phyloP scores from a whole-genome alignment of 2,113 vertebrate species.

The Polypterus bichir region DNA sequence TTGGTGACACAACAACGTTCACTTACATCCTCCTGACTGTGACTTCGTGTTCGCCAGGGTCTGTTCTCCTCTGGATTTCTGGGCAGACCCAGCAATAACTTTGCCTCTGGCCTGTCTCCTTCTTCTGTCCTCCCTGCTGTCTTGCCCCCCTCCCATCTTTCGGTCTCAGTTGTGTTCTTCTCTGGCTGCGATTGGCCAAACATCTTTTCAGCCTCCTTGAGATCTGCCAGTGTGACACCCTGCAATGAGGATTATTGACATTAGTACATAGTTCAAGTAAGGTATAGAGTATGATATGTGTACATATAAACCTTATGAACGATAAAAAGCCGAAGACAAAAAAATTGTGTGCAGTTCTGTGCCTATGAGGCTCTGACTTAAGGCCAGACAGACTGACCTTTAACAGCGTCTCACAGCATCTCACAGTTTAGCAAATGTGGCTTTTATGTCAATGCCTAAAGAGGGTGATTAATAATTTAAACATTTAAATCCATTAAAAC shows the following conservation, averaged over 20 bases:
- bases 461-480: too few species aligned
- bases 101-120: constrained; percentile 26
- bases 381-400: too few species aligned
- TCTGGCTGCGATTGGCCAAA: constrained; percentile 51
- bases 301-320: too few species aligned
- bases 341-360: too few species aligned
- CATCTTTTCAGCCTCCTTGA: constrained; percentile 74
- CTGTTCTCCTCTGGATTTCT: constrained; percentile 25
- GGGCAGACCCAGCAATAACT: constrained; percentile 7
- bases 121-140: constrained; percentile 16
- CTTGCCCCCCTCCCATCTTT: constrained; percentile 12
- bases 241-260: constrained; percentile 24
- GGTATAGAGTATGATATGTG: too few species aligned
- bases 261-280: background rate
- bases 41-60: constrained; percentile 24
- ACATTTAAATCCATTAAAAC: too few species aligned
- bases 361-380: too few species aligned
- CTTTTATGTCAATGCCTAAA: too few species aligned
- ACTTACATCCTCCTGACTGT: constrained; percentile 48
- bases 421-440: too few species aligned
- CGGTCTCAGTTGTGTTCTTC: constrained; percentile 34
- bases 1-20: too few species aligned
- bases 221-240: constrained; percentile 80
- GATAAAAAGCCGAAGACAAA: too few species aligned
- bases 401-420: too few species aligned